phyloP scores from a whole-genome alignment of 2,888 invertebrate species.

The Steinernema scapterisci region DNA sequence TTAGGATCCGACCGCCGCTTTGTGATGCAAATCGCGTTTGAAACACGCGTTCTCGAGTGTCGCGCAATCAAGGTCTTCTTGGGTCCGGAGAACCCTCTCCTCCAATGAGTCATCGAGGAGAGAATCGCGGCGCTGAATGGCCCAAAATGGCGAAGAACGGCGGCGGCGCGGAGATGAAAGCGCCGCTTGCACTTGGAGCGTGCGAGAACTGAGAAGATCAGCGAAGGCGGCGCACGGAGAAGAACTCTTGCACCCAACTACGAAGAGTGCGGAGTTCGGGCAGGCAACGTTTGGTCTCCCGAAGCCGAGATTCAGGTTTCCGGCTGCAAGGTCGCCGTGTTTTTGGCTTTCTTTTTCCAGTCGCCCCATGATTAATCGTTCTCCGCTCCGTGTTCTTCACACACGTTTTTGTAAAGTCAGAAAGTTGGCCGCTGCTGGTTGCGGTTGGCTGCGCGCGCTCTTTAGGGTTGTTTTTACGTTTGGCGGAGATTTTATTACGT shows the following conservation, averaged over 20 bases:
- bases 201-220: too few species aligned
- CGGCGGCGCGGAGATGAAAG: neutral
- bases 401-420: neutral
- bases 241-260: neutral
- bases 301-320: neutral
- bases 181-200: neutral
- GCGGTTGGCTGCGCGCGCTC: neutral
- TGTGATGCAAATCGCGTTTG: slow-evolving; percentile 16
- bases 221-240: too few species aligned
- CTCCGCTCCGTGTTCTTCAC: too few species aligned
- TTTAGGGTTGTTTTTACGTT: neutral
- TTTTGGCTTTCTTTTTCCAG: neutral
- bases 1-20: slow-evolving; percentile 9
- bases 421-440: too few species aligned
- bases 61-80: slow-evolving; percentile 6
- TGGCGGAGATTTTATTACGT: too few species aligned
- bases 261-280: neutral
- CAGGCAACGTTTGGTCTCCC: neutral
- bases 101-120: slow-evolving; percentile 4
- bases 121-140: slow-evolving; percentile 1
- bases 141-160: neutral
- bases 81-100: neutral
- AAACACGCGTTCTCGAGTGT: slow-evolving; percentile 10
- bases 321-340: neutral
- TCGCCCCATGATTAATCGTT: neutral